These are phyloP conservation scores for Oncorhynchus keta DNA, from an alignment of 2,113 vertebrate species.

Conservation along the genomic window DNA sequence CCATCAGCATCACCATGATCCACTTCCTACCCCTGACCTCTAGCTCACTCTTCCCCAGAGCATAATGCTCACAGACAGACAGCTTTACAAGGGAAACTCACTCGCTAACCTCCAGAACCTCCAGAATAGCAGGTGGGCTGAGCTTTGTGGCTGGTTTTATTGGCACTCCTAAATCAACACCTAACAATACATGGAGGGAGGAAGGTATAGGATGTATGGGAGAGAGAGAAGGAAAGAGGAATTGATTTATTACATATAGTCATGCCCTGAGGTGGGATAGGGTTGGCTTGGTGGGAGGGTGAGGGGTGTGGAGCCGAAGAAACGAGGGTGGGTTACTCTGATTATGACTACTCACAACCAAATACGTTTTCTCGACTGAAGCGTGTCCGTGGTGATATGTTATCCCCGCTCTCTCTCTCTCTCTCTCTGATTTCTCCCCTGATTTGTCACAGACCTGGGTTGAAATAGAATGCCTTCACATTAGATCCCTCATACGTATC, in stretches of 20 bases:
- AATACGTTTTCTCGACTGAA: conserved; percentile 28
- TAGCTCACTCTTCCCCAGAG: conserved; percentile 48
- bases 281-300: not conserved
- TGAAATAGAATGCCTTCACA: conserved; percentile 19
- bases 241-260: conserved; percentile 68
- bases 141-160: conserved; percentile 74
- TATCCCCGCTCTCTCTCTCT: conserved; percentile 10
- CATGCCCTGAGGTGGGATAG: conserved; percentile 52
- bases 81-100: conserved; percentile 65
- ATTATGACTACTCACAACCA: conserved; percentile 19
- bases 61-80: conserved; percentile 63
- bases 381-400: conserved; percentile 29
- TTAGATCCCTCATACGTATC: conserved; percentile 9
- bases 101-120: conserved; percentile 67
- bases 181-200: conserved; percentile 66
- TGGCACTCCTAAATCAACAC: conserved; percentile 73
- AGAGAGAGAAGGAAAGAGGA: conserved; percentile 28
- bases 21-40: conserved; percentile 60
- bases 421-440: conserved; percentile 31
- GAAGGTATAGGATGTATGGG: conserved; percentile 1
- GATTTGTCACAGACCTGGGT: conserved; percentile 35
- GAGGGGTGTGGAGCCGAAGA: conserved; percentile 39
- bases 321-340: conserved; percentile 43
- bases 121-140: conserved; percentile 69
- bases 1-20: conserved; percentile 41